A percentile compares a stretch with the other conserved stretches of the same genome.
Evolutionary conservation across 2,113 vertebrate genomes (phyloP).

Genomic region (Agelaius tricolor): DNA sequence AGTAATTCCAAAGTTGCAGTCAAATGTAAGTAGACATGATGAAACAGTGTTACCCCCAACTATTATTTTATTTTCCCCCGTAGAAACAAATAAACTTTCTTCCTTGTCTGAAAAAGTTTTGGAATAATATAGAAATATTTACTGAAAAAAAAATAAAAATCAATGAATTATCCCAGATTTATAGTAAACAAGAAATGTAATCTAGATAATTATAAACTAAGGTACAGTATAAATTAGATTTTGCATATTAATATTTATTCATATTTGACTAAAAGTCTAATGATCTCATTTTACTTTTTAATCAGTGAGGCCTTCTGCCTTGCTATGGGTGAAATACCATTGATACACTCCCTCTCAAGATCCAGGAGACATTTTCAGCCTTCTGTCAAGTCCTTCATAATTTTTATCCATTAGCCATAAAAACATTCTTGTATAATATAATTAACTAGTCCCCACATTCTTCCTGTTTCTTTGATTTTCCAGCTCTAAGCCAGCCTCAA

Average conservation of each 20-base stretch:
- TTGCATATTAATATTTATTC: neutral
- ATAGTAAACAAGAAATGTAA: neutral
- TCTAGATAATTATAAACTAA: neutral
- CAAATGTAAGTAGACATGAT: neutral
- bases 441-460: neutral
- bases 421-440: constrained; percentile 66
- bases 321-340: neutral
- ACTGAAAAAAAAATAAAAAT: neutral
- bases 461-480: constrained; percentile 47
- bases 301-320: neutral
- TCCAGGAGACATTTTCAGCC: constrained; percentile 51
- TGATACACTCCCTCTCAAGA: constrained; percentile 42
- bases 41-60: neutral
- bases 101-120: neutral
- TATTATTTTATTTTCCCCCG: neutral
- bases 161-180: neutral
- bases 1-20: neutral
- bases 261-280: neutral
- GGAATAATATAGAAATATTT: neutral
- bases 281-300: neutral
- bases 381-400: constrained; percentile 61
- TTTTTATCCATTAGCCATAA: constrained; percentile 66
- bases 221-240: neutral
- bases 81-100: neutral
- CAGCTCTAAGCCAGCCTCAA: constrained; percentile 58